These are phyloP conservation scores for Phlogophora meticulosa DNA, from an alignment of 2,888 invertebrate genomes.

Conservation along the genomic window DNA sequence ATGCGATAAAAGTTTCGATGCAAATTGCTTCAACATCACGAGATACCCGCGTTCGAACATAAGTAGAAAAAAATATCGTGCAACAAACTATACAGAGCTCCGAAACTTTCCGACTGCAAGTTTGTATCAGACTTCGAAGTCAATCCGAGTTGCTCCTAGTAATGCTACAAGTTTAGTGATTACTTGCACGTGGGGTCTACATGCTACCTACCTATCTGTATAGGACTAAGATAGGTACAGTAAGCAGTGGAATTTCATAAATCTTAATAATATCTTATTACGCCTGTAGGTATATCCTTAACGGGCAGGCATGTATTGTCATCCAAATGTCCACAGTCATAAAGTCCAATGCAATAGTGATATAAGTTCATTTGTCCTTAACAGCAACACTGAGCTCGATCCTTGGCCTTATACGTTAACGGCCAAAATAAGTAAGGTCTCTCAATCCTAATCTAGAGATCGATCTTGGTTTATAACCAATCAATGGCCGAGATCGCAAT, in stretches of 20 bases:
- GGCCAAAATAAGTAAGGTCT: no score
- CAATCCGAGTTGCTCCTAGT: constrained; percentile 39
- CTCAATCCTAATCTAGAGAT: no score
- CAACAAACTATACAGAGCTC: constrained; percentile 1
- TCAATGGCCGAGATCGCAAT: no score
- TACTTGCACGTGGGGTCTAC: constrained; percentile 41
- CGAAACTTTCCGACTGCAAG: constrained; percentile 45
- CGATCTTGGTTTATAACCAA: no score
- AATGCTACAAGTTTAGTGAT: constrained; percentile 43
- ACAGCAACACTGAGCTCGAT: background rate
- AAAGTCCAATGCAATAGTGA: no score
- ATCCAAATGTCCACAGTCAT: no score
- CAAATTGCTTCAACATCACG: background rate
- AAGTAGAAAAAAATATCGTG: constrained; percentile 1
- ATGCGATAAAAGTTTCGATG: background rate
- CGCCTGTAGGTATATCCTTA: no score
- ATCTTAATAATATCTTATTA: no score
- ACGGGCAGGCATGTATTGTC: no score
- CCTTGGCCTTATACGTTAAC: no score
- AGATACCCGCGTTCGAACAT: constrained; percentile 2
- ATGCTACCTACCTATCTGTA: background rate
- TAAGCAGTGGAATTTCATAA: background rate
- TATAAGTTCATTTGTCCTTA: no score
- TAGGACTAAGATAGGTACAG: background rate
- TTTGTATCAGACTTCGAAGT: constrained; percentile 29